phyloP scores from a whole-genome alignment of 2,797 vertebrate species.

The Sebastolobus alascanus region DNA sequence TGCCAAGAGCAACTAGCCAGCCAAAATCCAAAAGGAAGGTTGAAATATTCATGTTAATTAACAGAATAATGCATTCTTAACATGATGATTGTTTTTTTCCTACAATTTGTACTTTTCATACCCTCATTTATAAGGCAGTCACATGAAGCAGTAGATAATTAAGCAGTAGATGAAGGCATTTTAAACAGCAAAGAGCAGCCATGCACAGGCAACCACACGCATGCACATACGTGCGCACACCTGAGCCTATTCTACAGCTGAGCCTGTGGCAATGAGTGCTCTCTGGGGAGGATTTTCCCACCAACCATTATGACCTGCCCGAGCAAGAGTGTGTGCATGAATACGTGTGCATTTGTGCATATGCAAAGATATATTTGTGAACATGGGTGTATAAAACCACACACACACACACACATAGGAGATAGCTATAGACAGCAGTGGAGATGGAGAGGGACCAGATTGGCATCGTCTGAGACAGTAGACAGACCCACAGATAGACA shows the following conservation, averaged over 20 bases:
- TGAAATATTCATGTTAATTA: slow-evolving; percentile 59
- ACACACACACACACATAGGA: slow-evolving; percentile 36
- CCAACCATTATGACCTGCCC: slow-evolving; percentile 82
- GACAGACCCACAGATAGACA: slow-evolving; percentile 81
- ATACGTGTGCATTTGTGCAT: slow-evolving; percentile 71
- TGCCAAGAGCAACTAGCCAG: slow-evolving; percentile 52
- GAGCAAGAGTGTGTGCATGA: slow-evolving; percentile 73
- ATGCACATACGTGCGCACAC: slow-evolving; percentile 69
- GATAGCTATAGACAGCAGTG: slow-evolving; percentile 71
- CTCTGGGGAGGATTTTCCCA: slow-evolving; percentile 84
- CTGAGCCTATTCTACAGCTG: slow-evolving; percentile 84
- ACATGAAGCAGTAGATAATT: slow-evolving; percentile 32
- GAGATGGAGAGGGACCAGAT: slow-evolving; percentile 78
- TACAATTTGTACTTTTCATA: slow-evolving; percentile 24
- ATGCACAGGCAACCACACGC: slow-evolving; percentile 27
- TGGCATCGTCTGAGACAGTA: slow-evolving; percentile 81
- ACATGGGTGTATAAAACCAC: slow-evolving; percentile 42
- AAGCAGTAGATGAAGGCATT: slow-evolving; percentile 42
- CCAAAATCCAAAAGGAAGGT: slow-evolving; percentile 58
- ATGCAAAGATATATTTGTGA: slow-evolving; percentile 69
- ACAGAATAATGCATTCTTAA: slow-evolving; percentile 6
- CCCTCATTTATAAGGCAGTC: slow-evolving; percentile 25
- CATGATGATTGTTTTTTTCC: neutral
- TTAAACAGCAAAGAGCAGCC: slow-evolving; percentile 52
- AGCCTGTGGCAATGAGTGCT: slow-evolving; percentile 79